Evolutionary conservation across 37 sponge, comb jelly and placozoan genomes (phyloP), one percentile per base, ranked within the genome.

Genomic region (Corticium candelabrum): DNA sequence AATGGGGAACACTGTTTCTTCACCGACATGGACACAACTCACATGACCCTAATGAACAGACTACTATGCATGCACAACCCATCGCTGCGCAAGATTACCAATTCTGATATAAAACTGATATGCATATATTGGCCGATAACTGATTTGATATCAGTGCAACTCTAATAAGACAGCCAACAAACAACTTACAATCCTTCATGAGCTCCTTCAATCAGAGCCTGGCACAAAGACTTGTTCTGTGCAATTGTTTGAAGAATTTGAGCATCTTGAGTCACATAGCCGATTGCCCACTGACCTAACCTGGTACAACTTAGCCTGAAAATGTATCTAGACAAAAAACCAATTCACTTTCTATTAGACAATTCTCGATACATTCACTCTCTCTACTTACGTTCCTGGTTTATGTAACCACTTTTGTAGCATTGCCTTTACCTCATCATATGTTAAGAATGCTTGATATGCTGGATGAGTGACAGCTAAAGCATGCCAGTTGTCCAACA

Each of bases 211-310:
- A 97, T 91, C 35, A 97, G 88, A n/a, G 98, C 98, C 75, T 97
- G 95, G 67, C 92, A 89, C 36, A 97, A 80, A 0, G 89, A 86
- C 86, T 97, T 97, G 85, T 97, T 97, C 76, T 97, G 91, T 1
- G 98, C 94, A 34, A 97, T 97, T 41, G 98, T 97, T 83, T 97
- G 98, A 37, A 97, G 74, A 30, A 97, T 93, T 35, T 96, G 83
- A 30, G 84, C 79, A 40, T 93, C 94, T 41, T 79, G 76, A 2
- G 94, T 93, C 35, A 97, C 98, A 76, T 97, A 97, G 57, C 94
- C 98, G 68, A 97, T 97, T 76, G 98, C 98, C 98, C 98, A 97
- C 83, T 94, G 98, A 34, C 98, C 98, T 76, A 97, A 84, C 37
- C 98, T 69, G 0, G 98, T 97, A 74, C 98, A 97, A 69, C 92